Evolutionary conservation across 2,888 invertebrate genomes (phyloP), one percentile per base, ranked within the genome.

Genomic region (Drosophila limbata): DNA sequence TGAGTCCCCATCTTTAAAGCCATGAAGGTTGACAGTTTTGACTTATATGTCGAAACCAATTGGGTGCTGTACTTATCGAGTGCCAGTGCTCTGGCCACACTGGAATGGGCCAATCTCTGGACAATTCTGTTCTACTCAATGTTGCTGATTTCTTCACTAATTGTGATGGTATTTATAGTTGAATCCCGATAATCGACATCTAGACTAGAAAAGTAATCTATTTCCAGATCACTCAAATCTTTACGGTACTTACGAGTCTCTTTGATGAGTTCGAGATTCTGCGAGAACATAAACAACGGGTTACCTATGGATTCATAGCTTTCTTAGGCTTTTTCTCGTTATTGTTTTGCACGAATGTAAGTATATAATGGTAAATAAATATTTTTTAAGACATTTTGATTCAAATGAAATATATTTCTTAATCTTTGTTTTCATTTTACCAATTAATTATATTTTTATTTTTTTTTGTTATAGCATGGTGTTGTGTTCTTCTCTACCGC

Each of bases 91-190:
- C 51, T 92, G 63, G 70, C 84, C 0, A 33, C 73, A 2, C 35
- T 91, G 63, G 81, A 80, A n/a, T 73, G 94, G 79, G 94, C 96
- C 0, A 95, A 96, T 77, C 91, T 96, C 15, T 96, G 96, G 96
- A 95, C 96, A 0, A 90, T 96, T 1, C 92, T 95, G 0, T 97
- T 96, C 91, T 96, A 96, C 91, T 91, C 95, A 0, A 96, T 96
- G 96, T 91, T 97, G 31, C 95, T 96, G 89, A 94, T 96, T 83
- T 81, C 94, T 96, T 78, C 95, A 94, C 77, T 93, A 95, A 69
- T 94, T 96, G 88, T 97, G 96, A 91, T 95, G 95, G 93, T 98
- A 96, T 90, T 95, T 57, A 10, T 25, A 25, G 25, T 25, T 25
- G 5, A 25, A 11, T 8, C 37, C 11, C 31, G 3, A 31, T 6